phyloP scores from a whole-genome alignment of 2,797 vertebrate species.

The Coluber constrictor region DNA sequence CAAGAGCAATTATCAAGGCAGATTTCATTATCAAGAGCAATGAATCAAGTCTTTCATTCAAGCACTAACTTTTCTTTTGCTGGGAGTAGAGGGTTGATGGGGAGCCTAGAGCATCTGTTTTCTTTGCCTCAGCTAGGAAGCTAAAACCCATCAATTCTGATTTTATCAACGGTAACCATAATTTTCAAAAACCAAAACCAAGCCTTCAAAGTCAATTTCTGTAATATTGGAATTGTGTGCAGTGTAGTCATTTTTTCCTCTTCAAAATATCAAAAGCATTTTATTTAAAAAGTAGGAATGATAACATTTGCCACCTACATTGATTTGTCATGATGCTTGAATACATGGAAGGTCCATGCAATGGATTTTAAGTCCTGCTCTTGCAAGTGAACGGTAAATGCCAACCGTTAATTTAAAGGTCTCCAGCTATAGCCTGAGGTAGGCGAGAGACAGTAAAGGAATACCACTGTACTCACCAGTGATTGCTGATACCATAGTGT shows the following conservation, averaged over 20 bases:
- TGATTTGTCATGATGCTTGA: neutral
- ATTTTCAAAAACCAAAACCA: neutral
- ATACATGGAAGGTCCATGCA: neutral
- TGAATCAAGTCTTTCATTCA: neutral
- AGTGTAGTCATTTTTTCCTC: neutral
- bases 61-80: neutral
- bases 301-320: neutral
- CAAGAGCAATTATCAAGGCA: neutral
- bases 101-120: neutral
- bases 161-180: neutral
- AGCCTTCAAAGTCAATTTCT: neutral
- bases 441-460: neutral
- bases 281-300: neutral
- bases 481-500: conserved; percentile 87
- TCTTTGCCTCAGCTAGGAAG: neutral
- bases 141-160: neutral
- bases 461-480: conserved; percentile 75
- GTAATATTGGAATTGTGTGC: neutral
- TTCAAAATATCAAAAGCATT: neutral
- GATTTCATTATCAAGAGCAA: neutral
- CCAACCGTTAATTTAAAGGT: neutral
- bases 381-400: neutral
- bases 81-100: neutral
- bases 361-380: neutral
- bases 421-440: neutral